phyloP scores from a whole-genome alignment of 2,797 vertebrate species.

The Neosilurus mollespiculum region DNA sequence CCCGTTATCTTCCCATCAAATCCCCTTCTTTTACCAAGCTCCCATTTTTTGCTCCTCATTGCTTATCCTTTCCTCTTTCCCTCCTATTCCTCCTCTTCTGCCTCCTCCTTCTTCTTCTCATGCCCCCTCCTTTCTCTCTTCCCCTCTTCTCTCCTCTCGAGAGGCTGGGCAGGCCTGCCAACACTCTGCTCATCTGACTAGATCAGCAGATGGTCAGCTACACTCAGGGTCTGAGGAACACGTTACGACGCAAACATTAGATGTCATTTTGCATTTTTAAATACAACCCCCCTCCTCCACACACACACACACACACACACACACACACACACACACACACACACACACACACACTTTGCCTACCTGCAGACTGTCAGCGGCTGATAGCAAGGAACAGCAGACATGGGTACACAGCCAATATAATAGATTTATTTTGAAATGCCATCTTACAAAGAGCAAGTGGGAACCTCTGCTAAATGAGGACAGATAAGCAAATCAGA shows the following conservation, averaged over 20 bases:
- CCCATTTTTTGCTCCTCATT: constrained; percentile 6
- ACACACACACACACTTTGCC: constrained; percentile 59
- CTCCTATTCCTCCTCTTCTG: background rate
- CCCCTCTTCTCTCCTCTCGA: constrained; percentile 77
- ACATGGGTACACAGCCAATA: constrained; percentile 52
- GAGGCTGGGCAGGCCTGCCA: constrained; percentile 85
- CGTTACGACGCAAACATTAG: constrained; percentile 71
- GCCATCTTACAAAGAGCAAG: constrained; percentile 56
- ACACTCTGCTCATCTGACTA: constrained; percentile 79
- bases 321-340: constrained; percentile 8
- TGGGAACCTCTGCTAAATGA: constrained; percentile 52
- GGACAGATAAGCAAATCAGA: constrained; percentile 56
- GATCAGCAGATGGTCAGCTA: constrained; percentile 79
- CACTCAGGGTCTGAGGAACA: constrained; percentile 69
- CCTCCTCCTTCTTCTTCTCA: constrained; percentile 1
- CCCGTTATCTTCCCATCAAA: background rate
- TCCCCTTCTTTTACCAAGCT: background rate
- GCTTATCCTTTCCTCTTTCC: background rate
- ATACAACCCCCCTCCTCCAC: constrained; percentile 51
- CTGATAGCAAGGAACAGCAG: constrained; percentile 60
- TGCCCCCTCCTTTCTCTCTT: background rate
- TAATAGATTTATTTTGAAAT: constrained; percentile 64
- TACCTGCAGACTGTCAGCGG: constrained; percentile 71
- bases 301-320: constrained; percentile 53
- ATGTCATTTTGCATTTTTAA: constrained; percentile 80